Base-by-base conservation (phyloP, 2,113 vertebrate genomes). In the Haemorhous mexicanus region DNA sequence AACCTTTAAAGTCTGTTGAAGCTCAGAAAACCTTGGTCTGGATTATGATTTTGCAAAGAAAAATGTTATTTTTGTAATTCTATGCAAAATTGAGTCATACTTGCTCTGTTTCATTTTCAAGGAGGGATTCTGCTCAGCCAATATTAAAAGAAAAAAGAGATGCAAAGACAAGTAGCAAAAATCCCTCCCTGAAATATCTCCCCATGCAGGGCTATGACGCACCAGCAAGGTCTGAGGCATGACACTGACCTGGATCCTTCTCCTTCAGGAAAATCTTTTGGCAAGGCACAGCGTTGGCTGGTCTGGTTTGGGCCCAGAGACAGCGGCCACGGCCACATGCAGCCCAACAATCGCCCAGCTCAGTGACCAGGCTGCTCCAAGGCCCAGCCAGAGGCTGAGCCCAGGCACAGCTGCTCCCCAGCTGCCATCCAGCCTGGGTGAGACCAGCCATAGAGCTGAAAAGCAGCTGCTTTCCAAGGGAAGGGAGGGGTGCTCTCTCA, bases 261-360 rank as follows among this genome's bases (percentile, higher is more conserved):
- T 52, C 26, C 46, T 62, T 10, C 55, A n/a, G 27, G 16, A 27
- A 73, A 49, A 32, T 6, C 32, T 10, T 24, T n/a, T 59, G 21
- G 16, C 16, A 59, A n/a, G 10, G 27, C 41, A 33, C 47, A 63
- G 49, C 47, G 35, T 47, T 22, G 21, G 7, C 17, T 39, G 16
- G 14, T n/a, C 47, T 8, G 28, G 18, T 24, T 30, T 44, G 28
- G 23, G 24, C 52, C 17, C 53, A n/a, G 39, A 41, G 12, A 6
- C 21, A 50, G 67, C 0, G 0, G 19, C 9, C 23, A 8, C 6
- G 64, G 32, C 9, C n/a, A 66, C 32, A 17, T 0, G 0, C 21
- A 75, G 30, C 37, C 50, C 64, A 61, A 11, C 5, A 49, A 16
- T 8, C 26, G 10, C 22, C 15, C 35, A 56, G 68, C n/a, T 44